phyloP scores from a whole-genome alignment of 2,888 invertebrate genomes.

The Crossocerus cetratus region DNA sequence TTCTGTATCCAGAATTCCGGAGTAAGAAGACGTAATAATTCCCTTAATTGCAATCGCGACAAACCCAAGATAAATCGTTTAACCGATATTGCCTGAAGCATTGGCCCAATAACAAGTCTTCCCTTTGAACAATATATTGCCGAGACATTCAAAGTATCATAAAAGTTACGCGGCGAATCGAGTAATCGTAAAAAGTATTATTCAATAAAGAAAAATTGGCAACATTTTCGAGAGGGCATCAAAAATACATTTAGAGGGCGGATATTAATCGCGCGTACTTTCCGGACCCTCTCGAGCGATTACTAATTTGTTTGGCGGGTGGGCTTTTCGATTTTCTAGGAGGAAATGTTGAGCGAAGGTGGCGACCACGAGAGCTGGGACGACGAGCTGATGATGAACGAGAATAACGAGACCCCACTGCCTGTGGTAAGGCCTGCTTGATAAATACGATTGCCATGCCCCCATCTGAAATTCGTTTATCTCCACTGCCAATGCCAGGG shows the following conservation, averaged over 20 bases:
- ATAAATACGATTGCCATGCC: conserved; percentile 14
- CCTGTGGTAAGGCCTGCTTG: conserved; percentile 68
- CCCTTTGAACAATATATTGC: no score
- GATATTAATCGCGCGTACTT: no score
- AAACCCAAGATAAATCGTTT: no score
- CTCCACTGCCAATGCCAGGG: neutral
- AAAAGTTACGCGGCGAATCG: no score
- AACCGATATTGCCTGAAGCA: no score
- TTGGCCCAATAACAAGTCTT: no score
- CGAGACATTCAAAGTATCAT: no score
- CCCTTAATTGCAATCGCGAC: no score
- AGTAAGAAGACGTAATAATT: no score
- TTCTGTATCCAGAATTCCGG: no score
- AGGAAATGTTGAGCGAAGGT: conserved; percentile 75
- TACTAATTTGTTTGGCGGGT: neutral
- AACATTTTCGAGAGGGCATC: neutral
- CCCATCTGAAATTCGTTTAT: neutral
- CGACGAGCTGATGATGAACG: conserved; percentile 73
- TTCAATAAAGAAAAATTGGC: neutral
- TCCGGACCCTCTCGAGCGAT: neutral
- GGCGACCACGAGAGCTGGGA: conserved; percentile 76
- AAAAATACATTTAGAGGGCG: no score
- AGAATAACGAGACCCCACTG: conserved; percentile 71
- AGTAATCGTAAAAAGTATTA: no score
- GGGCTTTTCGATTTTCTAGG: conserved; percentile 59